Evolutionary conservation across 2,888 invertebrate species (phyloP), one percentile per base, ranked within the genome.

Genomic region (Belgica antarctica): DNA sequence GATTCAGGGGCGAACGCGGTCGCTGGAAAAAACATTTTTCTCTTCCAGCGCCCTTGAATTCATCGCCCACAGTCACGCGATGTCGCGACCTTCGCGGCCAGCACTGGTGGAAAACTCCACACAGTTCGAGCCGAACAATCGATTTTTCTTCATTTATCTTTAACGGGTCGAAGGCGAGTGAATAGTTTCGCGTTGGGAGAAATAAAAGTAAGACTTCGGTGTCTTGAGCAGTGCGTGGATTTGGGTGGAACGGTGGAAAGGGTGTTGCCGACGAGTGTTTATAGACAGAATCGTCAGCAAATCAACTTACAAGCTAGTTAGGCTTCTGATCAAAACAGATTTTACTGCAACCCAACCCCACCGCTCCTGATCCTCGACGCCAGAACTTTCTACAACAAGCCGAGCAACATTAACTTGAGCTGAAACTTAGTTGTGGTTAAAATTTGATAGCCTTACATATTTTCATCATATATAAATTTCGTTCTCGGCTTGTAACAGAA

Each of bases 21-120:
- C 17, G 52, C 22, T 46, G 52, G 52, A 52, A 52, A n/a, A 17
- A 52, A 52, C 17, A 52, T 17, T 22, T 36, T 41, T 12, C 19
- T 22, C 15, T 66, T 66, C 47, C 65, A 66, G 27, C 47, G 65
- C 47, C 65, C 65, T 66, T 66, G 65, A 17, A 52, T 52, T 52
- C 22, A 52, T 17, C 22, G 17, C 17, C 22, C n/a, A 28, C 28
- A 17, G 15, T 47, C 47, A 66, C 28, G 65, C 46, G 24, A 66
- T 27, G 2, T 15, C 2, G 2, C 12, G 10, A 4, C 10, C 2
- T n/a, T 15, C 41, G n/a, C 12, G 2, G 12, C 2, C 41, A 41
- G 41, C 41, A 3, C 41, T 41, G 41, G 7, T 34, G 34, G 7
- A 46, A 46, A 46, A 19, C 2, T 17, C 22, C 52, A n/a, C n/a